Conservation (phyloP, 2,113 vertebrate genomes). For the Oenanthe oenanthe region DNA sequence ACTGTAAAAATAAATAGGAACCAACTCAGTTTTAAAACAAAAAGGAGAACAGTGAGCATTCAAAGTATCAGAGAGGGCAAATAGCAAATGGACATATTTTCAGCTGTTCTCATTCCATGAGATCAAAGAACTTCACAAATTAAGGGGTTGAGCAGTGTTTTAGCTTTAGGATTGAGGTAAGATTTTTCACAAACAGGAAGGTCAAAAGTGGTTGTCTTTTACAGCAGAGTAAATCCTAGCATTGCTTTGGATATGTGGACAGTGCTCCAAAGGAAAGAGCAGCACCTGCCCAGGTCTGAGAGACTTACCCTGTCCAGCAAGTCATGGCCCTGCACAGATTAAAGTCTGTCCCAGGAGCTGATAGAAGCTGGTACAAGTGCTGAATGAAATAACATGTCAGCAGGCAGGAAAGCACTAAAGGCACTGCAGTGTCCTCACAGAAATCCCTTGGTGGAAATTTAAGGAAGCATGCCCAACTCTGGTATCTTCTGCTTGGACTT, state of each 20-base stretch:
- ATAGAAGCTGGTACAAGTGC: accelerated
- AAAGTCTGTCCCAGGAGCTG: background rate
- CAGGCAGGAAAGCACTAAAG: background rate
- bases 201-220: background rate
- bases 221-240: background rate
- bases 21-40: background rate
- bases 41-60: background rate
- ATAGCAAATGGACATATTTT: accelerated
- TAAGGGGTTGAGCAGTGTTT: background rate
- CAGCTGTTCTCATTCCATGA: background rate
- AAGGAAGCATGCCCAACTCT: background rate
- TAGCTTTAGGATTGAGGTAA: background rate
- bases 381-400: background rate
- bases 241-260: background rate
- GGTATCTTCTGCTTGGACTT: background rate
- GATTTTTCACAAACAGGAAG: background rate
- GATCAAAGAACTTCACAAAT: background rate
- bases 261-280: background rate
- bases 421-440: background rate
- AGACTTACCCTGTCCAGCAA: background rate
- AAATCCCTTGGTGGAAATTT: background rate
- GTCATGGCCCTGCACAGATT: background rate
- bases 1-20: background rate
- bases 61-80: background rate
- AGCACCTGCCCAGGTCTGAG: background rate